phyloP scores from a whole-genome alignment of 2,113 vertebrate species.

The Petrocephalus microphthalmus region DNA sequence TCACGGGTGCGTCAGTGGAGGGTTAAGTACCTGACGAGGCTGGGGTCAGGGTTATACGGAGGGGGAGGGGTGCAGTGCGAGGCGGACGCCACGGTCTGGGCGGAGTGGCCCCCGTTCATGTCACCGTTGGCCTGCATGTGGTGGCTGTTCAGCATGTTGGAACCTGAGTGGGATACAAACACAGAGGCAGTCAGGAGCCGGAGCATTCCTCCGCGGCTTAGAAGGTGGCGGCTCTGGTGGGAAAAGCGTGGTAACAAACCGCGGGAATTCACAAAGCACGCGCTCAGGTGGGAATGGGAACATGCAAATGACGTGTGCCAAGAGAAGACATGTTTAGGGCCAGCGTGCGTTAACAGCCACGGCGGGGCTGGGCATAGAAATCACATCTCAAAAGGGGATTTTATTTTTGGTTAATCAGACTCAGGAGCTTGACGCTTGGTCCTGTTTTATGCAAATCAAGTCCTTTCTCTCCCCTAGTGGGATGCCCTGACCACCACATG shows the following conservation, averaged over 20 bases:
- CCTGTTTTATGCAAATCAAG: neutral
- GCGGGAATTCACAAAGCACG: neutral
- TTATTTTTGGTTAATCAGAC: neutral
- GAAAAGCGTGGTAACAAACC: neutral
- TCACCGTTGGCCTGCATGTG: conserved; percentile 82
- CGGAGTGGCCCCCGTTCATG: conserved; percentile 77
- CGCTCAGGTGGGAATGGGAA: neutral
- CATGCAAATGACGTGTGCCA: neutral
- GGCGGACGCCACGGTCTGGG: conserved; percentile 82
- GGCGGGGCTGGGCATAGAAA: neutral
- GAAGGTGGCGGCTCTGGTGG: neutral
- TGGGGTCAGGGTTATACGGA: conserved; percentile 90
- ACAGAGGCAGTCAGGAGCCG: conserved; percentile 6
- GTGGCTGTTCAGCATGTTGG: conserved; percentile 78
- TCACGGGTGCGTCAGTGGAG: conserved; percentile 62
- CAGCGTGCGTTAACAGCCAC: neutral
- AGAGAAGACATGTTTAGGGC: neutral
- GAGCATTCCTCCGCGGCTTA: neutral
- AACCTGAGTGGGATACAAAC: conserved; percentile 53
- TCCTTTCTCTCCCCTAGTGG: neutral
- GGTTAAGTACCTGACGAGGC: conserved; percentile 88
- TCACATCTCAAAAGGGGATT: neutral
- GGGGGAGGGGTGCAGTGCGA: conserved; percentile 93
- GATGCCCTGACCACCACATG: neutral
- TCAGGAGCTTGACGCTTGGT: neutral